Conservation (phyloP, 2,113 vertebrate genomes). For the Limanda limanda region DNA sequence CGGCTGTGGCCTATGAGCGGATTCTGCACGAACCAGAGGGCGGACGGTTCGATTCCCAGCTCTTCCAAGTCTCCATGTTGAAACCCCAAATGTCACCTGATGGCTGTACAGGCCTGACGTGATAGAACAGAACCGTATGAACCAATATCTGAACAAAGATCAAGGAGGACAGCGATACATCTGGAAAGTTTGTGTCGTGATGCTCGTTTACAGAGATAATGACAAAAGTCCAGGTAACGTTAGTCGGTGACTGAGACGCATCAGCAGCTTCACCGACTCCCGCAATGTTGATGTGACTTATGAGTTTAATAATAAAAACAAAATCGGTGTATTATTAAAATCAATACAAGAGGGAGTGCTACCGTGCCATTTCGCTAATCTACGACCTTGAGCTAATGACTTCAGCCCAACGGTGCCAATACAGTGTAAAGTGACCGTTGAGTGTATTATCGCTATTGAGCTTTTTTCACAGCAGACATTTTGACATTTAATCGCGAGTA, state of each 20-base stretch:
- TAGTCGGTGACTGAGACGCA: not conserved
- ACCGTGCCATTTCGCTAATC: not conserved
- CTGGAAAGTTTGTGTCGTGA: not conserved
- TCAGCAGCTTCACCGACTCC: not conserved
- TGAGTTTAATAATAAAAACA: constrained; percentile 13
- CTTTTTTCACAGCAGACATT: constrained; percentile 11
- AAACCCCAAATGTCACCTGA: no score
- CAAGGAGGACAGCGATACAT: no score
- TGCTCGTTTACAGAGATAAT: not conserved
- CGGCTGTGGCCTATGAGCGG: no score
- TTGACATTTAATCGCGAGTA: constrained; percentile 6
- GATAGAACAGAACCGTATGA: no score
- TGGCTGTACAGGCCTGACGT: no score
- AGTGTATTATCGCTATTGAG: constrained; percentile 1
- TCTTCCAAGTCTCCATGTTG: no score
- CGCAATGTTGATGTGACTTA: not conserved
- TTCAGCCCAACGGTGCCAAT: not conserved
- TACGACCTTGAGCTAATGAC: not conserved
- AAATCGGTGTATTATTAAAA: constrained; percentile 12
- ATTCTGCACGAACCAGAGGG: no score
- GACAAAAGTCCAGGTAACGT: not conserved
- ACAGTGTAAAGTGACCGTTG: not conserved
- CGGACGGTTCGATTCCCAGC: no score
- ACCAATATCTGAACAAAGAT: no score
- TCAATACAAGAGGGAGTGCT: not conserved